Evolutionary conservation across 2,888 invertebrate species (phyloP), one percentile per base, ranked within the genome.

Genomic region (Thymelicus sylvestris): DNA sequence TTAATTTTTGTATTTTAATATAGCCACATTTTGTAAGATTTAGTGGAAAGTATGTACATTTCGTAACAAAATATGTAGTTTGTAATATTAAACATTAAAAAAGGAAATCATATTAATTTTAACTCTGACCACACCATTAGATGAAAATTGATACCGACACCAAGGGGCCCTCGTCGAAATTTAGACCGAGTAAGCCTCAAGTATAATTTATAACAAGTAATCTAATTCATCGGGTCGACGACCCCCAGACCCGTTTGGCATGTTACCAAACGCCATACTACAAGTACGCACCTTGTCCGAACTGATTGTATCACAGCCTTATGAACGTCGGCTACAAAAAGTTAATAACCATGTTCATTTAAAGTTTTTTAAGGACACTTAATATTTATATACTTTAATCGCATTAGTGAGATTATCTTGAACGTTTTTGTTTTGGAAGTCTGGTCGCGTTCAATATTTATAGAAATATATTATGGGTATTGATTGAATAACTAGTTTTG

Each of bases 211-310:
- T 72, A 68, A 67, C 66, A 66, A 72, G 69, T 73, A 72, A 72
- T 66, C 73, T 69, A 72, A 73, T 72, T 73, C 73, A 66, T 39
- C 67, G 77, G 74, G 78, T 80, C 81, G 75, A 76, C 71, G 80
- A 79, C 79, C 71, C 72, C 61, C 52, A 74, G 74, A 80, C 79
- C 77, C 74, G 80, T 78, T 80, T 78, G 80, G 79, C 79, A 77
- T 77, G 77, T 75, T 63, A 79, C 78, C 76, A 78, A 76, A 74
- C 76, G 72, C 74, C 77, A 76, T 74, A 67, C 71, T 73, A 72
- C 66, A 24, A 55, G 55, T 48, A 69, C 62, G 63, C 67, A 73
- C 72, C 69, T 72, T 63, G 64, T 63, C 59, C 68, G 19, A 67
- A 72, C 67, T 72, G 74, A 74, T 76, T 71, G 66, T 74, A 74